Conservation (phyloP, 2,113 vertebrate species). For the Oryzias curvinotus region DNA sequence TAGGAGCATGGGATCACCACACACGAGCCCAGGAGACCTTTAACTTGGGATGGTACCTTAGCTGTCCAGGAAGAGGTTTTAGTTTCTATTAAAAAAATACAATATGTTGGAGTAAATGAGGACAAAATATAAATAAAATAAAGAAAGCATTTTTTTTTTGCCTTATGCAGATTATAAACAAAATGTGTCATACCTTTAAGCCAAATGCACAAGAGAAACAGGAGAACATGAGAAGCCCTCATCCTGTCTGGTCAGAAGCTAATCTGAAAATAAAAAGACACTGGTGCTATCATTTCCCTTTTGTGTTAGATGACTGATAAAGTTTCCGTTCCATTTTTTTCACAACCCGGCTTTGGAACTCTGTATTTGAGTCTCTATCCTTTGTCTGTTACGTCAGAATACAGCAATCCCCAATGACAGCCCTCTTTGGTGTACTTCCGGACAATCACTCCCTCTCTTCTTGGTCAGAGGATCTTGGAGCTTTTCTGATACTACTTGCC, state of each 20-base stretch:
- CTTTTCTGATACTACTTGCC: too few species aligned
- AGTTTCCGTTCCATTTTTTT: conserved; percentile 51
- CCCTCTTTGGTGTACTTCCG: too few species aligned
- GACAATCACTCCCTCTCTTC: too few species aligned
- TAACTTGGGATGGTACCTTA: conserved; percentile 38
- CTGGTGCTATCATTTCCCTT: background rate
- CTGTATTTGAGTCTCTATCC: too few species aligned
- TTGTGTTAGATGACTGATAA: background rate
- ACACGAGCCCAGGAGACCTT: conserved; percentile 67
- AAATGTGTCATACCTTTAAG: conserved; percentile 26
- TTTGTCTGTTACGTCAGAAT: too few species aligned
- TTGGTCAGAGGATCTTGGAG: too few species aligned
- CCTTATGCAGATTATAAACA: background rate
- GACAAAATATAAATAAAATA: background rate
- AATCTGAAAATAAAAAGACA: conserved; percentile 7
- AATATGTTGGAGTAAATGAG: background rate
- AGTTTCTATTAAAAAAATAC: conserved; percentile 34
- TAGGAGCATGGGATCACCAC: conserved; percentile 72
- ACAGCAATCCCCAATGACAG: too few species aligned
- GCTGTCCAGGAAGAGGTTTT: conserved; percentile 53
- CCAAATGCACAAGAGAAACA: conserved; percentile 32
- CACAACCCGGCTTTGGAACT: background rate
- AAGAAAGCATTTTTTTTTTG: background rate
- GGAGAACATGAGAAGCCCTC: conserved; percentile 9
- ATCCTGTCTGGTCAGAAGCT: conserved; percentile 25